Evolutionary conservation across 1,140 invertebrate species (phyloP), one percentile per base, ranked within the genome.

Genomic region (Nebria ingens): DNA sequence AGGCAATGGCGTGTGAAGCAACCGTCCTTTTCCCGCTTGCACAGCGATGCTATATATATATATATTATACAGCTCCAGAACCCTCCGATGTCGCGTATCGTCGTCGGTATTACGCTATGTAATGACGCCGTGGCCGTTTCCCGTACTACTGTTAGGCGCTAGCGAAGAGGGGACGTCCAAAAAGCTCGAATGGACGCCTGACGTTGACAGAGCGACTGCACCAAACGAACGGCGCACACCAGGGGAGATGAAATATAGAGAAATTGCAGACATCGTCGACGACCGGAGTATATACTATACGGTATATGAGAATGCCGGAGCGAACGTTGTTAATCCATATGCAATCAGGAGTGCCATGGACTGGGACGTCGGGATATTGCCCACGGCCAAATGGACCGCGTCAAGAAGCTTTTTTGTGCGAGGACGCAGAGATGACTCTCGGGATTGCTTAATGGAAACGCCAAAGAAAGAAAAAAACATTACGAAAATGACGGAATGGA

Each of bases 101-200:
- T n/a, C n/a, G n/a, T n/a, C n/a, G n/a, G n/a, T n/a, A n/a, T n/a
- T n/a, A n/a, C n/a, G n/a, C n/a, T n/a, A n/a, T n/a, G n/a, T n/a
- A n/a, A n/a, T n/a, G n/a, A n/a, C n/a, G n/a, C n/a, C 40, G 21
- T 45, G 25, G 29, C 56, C 45, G 22, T 23, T 49, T 50, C 54
- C 53, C 42, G 55, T 29, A 52, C 56, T 54, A 54, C 59, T 42
- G 40, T 50, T 57, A 57, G 57, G 60, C 62, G 56, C 58, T 56
- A 57, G 55, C 59, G 66, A 64, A n/a, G 40, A 45, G 40, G 15
- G 6, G 40, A 17, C 40, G 15, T 12, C 40, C 6, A 3, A 6
- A 29, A 4, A 6, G 25, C 25, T 29, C 25, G 25, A 45, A 45
- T 45, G 40, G 40, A 45, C 40, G 40, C 40, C 40, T 45, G 40